Percentiles rank a stretch among this genome's conserved stretches.
Evolutionary conservation across 2,888 invertebrate genomes (phyloP).

Genomic region (Oxyteleia sp.): DNA sequence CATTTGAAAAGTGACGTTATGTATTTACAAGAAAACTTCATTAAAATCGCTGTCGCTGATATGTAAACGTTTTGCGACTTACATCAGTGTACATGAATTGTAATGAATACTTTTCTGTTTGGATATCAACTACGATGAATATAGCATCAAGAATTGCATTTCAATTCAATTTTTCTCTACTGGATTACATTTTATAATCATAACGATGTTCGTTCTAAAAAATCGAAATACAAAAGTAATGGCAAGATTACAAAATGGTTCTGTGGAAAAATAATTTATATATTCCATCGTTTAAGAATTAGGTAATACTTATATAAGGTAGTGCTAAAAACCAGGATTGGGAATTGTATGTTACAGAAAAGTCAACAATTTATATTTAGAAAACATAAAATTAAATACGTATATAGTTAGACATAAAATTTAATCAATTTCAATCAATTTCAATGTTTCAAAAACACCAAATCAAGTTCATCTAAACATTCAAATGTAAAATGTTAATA

Average conservation of each 20-base stretch:
- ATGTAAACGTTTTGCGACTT: conserved; percentile 76
- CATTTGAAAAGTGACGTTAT: too few species aligned
- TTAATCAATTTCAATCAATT: too few species aligned
- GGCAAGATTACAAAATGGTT: conserved; percentile 58
- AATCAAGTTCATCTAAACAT: too few species aligned
- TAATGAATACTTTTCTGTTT: conserved; percentile 64
- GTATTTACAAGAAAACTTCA: too few species aligned
- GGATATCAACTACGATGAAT: conserved; percentile 66
- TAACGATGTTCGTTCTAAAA: conserved; percentile 36
- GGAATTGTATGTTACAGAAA: background rate
- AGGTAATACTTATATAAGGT: conserved; percentile 36
- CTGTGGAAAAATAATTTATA: conserved; percentile 31
- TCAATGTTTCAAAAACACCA: too few species aligned
- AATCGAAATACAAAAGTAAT: conserved; percentile 53
- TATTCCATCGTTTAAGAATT: conserved; percentile 14
- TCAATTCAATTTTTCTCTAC: conserved; percentile 60
- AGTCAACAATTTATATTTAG: background rate
- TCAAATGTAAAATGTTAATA: too few species aligned
- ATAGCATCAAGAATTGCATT: conserved; percentile 54
- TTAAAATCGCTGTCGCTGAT: too few species aligned
- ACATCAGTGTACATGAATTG: conserved; percentile 68
- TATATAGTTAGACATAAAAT: too few species aligned
- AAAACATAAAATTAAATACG: background rate
- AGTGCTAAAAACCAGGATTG: conserved; percentile 7
- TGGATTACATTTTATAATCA: conserved; percentile 55